Evolutionary conservation across 2,888 invertebrate species (phyloP).

Genomic region (Acrobeloides nanus): DNA sequence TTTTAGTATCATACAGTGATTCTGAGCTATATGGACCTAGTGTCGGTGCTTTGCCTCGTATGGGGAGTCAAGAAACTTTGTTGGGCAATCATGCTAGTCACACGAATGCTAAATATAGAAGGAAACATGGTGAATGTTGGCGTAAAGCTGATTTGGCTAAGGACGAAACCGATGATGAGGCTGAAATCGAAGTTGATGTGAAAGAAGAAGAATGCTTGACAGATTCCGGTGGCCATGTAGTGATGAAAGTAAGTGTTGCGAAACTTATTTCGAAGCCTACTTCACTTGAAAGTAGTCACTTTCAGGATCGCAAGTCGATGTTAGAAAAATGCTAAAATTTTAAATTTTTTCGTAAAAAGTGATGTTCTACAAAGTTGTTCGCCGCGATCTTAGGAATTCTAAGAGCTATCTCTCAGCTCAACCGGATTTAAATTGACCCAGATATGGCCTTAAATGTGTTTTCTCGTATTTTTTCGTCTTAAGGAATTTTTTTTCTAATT

Average conservation of each 20-base stretch:
- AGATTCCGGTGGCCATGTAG: constrained; percentile 32
- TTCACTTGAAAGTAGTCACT: no score
- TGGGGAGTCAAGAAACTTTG: constrained; percentile 1
- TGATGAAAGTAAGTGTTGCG: constrained; percentile 23
- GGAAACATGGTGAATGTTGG: constrained; percentile 39
- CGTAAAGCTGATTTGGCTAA: constrained; percentile 29
- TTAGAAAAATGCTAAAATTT: no score
- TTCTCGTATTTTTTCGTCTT: constrained; percentile 1
- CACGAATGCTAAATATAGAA: constrained; percentile 32
- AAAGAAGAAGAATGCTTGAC: constrained; percentile 35
- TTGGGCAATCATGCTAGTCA: constrained; percentile 5
- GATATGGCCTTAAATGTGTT: no score
- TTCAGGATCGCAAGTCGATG: no score
- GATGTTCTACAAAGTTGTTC: no score
- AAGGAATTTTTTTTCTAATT: background rate
- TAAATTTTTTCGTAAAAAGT: no score
- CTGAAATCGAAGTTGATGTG: constrained; percentile 30
- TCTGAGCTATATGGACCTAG: no score
- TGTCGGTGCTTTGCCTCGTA: no score
- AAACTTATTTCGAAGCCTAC: no score
- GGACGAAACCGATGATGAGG: constrained; percentile 27
- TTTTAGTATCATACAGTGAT: background rate
- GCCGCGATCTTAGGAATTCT: no score
- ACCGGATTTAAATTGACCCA: no score
- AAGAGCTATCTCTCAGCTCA: no score